A percentile compares a stretch with the other conserved stretches of the same genome.
phyloP scores from a whole-genome alignment of 2,797 vertebrate genomes.

The Cercopithecus neglectus region DNA sequence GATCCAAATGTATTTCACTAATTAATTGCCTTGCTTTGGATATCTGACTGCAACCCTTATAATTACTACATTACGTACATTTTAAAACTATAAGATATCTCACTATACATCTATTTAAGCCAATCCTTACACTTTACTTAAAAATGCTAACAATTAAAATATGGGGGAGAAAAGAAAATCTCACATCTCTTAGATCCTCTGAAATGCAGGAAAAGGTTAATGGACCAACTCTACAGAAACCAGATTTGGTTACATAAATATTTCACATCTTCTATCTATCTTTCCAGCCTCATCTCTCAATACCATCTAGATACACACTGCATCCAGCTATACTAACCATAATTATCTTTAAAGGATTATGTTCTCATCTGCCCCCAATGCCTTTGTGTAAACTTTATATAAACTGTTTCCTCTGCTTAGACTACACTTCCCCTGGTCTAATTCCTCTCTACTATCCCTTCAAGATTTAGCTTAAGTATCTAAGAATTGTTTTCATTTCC shows the following conservation, averaged over 20 bases:
- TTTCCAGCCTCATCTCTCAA: slow-evolving; percentile 18
- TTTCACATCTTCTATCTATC: slow-evolving; percentile 18
- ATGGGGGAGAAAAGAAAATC: slow-evolving; percentile 1
- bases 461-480: slow-evolving; percentile 15
- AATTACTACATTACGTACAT: background rate
- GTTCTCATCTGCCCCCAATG: background rate
- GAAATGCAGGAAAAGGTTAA: background rate
- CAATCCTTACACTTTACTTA: background rate
- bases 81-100: background rate
- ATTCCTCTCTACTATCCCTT: background rate
- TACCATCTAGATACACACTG: background rate
- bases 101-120: slow-evolving; percentile 29
- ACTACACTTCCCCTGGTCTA: background rate
- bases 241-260: slow-evolving; percentile 31
- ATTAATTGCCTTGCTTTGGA: slow-evolving; percentile 27
- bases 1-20: slow-evolving; percentile 28
- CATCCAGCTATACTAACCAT: background rate
- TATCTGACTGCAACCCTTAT: slow-evolving; percentile 13
- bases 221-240: slow-evolving; percentile 9
- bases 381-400: background rate
- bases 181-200: slow-evolving; percentile 37
- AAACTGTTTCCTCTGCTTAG: background rate
- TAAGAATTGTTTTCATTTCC: slow-evolving; percentile 51
- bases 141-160: slow-evolving; percentile 43
- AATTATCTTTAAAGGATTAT: slow-evolving; percentile 37